These are phyloP conservation scores for Spatulosminthurus flaviceps DNA, from an alignment of 2,888 invertebrate species.

Conservation along the genomic window DNA sequence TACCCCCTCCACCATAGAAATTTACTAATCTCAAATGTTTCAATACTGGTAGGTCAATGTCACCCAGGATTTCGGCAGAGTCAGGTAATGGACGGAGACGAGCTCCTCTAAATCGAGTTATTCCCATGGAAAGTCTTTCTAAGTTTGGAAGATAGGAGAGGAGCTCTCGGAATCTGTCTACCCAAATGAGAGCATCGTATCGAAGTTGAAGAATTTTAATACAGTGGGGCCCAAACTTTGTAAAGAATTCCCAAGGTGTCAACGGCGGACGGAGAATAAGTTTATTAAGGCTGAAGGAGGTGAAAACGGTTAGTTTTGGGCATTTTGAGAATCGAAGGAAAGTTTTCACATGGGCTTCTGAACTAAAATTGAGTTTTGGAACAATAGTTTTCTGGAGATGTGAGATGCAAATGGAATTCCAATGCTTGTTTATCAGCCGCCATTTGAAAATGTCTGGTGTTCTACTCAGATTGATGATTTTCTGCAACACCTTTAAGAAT, in stretches of 20 bases:
- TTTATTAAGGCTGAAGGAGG: constrained; percentile 2
- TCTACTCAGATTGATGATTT: not conserved
- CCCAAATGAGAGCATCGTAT: constrained; percentile 4
- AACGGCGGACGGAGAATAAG: not conserved
- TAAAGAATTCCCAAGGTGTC: not conserved
- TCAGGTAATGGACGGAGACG: constrained; percentile 6
- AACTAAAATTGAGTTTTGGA: not conserved
- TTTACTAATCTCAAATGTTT: not conserved
- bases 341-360: not conserved
- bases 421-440: constrained; percentile 21
- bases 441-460: not conserved
- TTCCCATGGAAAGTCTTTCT: constrained; percentile 11
- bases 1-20: constrained; percentile 37
- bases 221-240: not conserved
- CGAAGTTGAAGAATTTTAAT: not conserved
- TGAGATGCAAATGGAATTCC: constrained; percentile 9
- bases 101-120: constrained; percentile 20
- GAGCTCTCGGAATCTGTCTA: constrained; percentile 21
- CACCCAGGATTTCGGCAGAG: not conserved
- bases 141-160: constrained; percentile 15
- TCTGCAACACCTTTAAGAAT: not conserved
- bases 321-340: not conserved
- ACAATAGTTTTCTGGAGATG: not conserved
- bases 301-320: constrained; percentile 4
- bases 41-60: not conserved